phyloP scores from a whole-genome alignment of 2,113 vertebrate genomes.

The Corythornis vintsioides region DNA sequence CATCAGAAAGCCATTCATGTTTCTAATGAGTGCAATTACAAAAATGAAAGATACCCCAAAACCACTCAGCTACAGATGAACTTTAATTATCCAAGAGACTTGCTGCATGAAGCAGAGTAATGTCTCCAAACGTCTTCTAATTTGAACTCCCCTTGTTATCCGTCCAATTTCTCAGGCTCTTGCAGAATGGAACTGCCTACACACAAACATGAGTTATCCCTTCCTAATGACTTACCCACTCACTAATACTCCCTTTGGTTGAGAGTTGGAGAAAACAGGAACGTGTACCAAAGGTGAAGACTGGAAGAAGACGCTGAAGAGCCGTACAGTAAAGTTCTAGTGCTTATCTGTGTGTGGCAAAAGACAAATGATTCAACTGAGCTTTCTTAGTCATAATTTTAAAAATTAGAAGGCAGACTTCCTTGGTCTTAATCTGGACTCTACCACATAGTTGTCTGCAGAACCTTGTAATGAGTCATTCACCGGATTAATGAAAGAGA shows the following conservation, averaged over 20 bases:
- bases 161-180: background rate
- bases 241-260: background rate
- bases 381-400: slow-evolving; percentile 49
- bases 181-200: background rate
- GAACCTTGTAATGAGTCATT: slow-evolving; percentile 27
- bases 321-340: background rate
- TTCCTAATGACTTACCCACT: slow-evolving; percentile 51
- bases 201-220: background rate
- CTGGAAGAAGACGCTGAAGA: background rate
- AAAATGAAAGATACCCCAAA: slow-evolving; percentile 6
- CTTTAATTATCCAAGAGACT: background rate
- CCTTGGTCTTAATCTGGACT: background rate
- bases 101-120: background rate
- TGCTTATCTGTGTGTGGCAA: slow-evolving; percentile 21
- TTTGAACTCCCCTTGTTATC: background rate
- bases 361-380: slow-evolving; percentile 46
- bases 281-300: background rate
- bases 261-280: slow-evolving; percentile 1
- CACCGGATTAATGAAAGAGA: background rate
- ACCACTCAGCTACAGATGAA: background rate
- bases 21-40: slow-evolving; percentile 20
- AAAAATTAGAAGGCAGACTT: slow-evolving; percentile 21
- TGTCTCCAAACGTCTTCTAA: background rate
- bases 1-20: slow-evolving; percentile 9
- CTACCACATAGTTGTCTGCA: background rate